Conservation (phyloP, 2,113 vertebrate genomes). For the Pica pica region DNA sequence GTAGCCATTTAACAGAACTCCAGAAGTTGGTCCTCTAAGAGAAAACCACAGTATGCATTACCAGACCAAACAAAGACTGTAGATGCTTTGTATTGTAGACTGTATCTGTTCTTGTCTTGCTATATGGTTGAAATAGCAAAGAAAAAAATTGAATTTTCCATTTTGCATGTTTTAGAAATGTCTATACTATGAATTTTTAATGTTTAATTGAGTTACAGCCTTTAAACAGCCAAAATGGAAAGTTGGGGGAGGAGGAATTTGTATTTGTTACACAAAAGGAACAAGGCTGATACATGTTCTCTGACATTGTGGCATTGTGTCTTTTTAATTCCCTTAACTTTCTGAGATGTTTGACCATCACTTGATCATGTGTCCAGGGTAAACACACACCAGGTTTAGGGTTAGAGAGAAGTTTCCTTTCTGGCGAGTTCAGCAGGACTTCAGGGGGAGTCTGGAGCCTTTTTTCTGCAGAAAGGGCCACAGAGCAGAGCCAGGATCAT, state of each 20-base stretch:
- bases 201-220: background rate
- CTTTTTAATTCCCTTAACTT: background rate
- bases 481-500: background rate
- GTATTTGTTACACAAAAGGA: background rate
- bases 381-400: background rate
- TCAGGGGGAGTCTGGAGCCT: background rate
- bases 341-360: background rate
- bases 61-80: background rate
- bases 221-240: background rate
- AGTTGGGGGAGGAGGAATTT: rapidly evolving
- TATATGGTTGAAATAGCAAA: background rate
- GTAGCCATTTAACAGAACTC: background rate
- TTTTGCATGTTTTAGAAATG: background rate
- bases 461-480: background rate
- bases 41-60: background rate
- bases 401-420: background rate
- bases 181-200: background rate
- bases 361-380: background rate
- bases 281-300: background rate
- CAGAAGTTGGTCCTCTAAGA: background rate
- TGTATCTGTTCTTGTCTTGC: background rate
- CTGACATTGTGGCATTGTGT: background rate
- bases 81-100: too few species aligned
- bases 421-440: background rate
- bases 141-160: background rate